These are phyloP conservation scores for Eumeta japonica DNA, from an alignment of 1,140 invertebrate species.

Conservation along the genomic window DNA sequence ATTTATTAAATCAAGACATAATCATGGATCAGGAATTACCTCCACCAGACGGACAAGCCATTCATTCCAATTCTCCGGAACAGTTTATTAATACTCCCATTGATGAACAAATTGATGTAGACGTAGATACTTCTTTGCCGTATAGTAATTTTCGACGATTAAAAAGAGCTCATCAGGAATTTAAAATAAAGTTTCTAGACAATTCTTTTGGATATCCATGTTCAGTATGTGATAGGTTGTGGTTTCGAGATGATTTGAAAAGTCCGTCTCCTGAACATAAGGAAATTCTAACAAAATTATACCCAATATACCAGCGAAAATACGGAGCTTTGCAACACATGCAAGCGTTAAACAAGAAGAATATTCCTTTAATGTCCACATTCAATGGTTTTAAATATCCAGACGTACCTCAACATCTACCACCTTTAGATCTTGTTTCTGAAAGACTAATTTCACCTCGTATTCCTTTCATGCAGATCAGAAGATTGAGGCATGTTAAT, in stretches of 20 bases:
- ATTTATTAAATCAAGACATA: too few relatives aligned
- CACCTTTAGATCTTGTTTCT: conserved; percentile 11
- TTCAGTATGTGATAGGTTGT: conserved; percentile 17
- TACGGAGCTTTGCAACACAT: conserved; percentile 15
- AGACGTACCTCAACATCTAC: conserved; percentile 10
- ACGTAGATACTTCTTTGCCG: too few relatives aligned
- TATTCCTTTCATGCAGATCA: too few relatives aligned
- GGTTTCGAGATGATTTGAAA: conserved; percentile 19
- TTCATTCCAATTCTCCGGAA: too few relatives aligned
- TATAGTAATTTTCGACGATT: neutral
- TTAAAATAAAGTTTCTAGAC: conserved; percentile 14
- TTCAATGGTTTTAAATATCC: conserved; percentile 19
- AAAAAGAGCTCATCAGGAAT: neutral
- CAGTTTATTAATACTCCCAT: too few relatives aligned
- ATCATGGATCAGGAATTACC: too few relatives aligned
- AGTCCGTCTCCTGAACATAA: conserved; percentile 8
- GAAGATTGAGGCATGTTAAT: conserved; percentile 9
- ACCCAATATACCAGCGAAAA: conserved; percentile 6
- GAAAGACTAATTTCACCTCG: conserved; percentile 21
- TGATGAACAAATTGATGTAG: too few relatives aligned
- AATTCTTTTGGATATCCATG: too few relatives aligned
- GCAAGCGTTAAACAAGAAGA: conserved; percentile 11
- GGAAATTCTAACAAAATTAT: conserved; percentile 11
- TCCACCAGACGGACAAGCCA: too few relatives aligned
- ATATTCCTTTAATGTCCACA: conserved; percentile 12